These are phyloP conservation scores for Horisme vitalbata DNA, from an alignment of 2,888 invertebrate species.

Conservation along the genomic window DNA sequence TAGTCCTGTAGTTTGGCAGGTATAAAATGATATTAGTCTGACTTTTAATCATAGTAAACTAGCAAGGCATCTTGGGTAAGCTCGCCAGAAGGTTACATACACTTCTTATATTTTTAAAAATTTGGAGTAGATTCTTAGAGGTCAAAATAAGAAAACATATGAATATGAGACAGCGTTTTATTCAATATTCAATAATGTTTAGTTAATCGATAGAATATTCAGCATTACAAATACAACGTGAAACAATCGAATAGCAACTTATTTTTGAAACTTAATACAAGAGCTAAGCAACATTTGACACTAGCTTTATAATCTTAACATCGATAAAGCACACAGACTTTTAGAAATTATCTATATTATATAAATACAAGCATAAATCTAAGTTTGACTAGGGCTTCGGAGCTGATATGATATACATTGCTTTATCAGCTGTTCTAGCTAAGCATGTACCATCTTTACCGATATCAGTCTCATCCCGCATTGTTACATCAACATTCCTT, in stretches of 20 bases:
- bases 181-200: slow-evolving; percentile 78
- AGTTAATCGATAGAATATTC: slow-evolving; percentile 78
- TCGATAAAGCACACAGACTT: slow-evolving; percentile 74
- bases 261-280: slow-evolving; percentile 74
- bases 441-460: slow-evolving; percentile 47
- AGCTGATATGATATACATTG: slow-evolving; percentile 52
- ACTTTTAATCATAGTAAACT: no score
- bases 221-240: slow-evolving; percentile 82
- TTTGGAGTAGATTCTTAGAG: not conserved
- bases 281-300: slow-evolving; percentile 63
- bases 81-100: no score
- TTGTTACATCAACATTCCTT: slow-evolving; percentile 34
- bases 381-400: slow-evolving; percentile 37
- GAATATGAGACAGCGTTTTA: slow-evolving; percentile 81
- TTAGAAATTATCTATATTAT: slow-evolving; percentile 57
- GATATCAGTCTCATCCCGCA: slow-evolving; percentile 52
- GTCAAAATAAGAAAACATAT: slow-evolving; percentile 50
- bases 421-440: slow-evolving; percentile 46
- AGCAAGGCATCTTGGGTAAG: no score
- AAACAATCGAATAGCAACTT: slow-evolving; percentile 78
- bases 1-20: no score
- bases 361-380: slow-evolving; percentile 33
- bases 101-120: no score
- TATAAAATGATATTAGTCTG: no score
- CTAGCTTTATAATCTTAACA: slow-evolving; percentile 60